Evolutionary conservation across 37 sponge, comb jelly and placozoan genomes (phyloP).

Genomic region (Eunapius fragilis): DNA sequence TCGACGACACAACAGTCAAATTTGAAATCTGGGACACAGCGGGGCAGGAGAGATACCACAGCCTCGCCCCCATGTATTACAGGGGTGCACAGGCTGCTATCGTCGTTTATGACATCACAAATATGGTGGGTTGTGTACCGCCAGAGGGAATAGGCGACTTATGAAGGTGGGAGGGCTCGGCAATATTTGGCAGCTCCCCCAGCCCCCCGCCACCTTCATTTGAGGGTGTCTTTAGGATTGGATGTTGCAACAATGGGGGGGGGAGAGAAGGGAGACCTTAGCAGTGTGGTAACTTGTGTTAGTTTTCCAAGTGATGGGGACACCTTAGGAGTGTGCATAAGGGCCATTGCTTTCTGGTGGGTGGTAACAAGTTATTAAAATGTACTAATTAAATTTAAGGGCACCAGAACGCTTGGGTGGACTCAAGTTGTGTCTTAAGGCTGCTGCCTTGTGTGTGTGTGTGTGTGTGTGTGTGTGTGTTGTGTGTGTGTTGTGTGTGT

Average conservation of each 20-base stretch:
- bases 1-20: slow-evolving; percentile 98
- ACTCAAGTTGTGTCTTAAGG: too few relatives aligned
- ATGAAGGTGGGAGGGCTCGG: too few relatives aligned
- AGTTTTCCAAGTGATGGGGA: not conserved
- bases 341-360: not conserved
- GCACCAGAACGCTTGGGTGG: too few relatives aligned
- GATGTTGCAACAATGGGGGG: not conserved
- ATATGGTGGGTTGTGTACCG: slow-evolving; percentile 64
- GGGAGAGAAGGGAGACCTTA: not conserved
- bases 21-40: slow-evolving; percentile 99
- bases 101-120: slow-evolving; percentile 99
- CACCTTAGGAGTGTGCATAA: not conserved
- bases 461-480: slow-evolving; percentile 7
- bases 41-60: slow-evolving; percentile 98
- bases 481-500: slow-evolving; percentile 5
- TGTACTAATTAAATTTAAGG: too few relatives aligned
- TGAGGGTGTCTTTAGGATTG: too few relatives aligned
- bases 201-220: too few relatives aligned
- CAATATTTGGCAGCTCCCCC: too few relatives aligned
- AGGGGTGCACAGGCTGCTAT: slow-evolving; percentile 99
- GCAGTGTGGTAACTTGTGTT: not conserved
- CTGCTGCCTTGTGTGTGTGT: not conserved
- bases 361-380: not conserved
- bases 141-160: too few relatives aligned
- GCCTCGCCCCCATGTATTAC: slow-evolving; percentile 99